phyloP scores from a whole-genome alignment of 2,113 vertebrate genomes.

The Noctilio leporinus region DNA sequence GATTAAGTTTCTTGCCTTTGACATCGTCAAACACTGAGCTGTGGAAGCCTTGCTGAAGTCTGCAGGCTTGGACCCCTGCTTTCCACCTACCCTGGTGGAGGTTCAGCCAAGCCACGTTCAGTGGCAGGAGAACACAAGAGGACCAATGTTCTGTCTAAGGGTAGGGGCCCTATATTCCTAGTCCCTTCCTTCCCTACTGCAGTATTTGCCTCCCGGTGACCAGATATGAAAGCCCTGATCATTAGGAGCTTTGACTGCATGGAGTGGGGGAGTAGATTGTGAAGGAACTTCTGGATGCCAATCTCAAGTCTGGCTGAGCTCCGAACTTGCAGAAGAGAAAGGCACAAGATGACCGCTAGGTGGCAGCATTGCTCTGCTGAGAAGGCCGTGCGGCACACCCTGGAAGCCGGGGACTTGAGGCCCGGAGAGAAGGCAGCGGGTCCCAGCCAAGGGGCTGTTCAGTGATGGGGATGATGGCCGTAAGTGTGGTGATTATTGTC shows the following conservation, averaged over 20 bases:
- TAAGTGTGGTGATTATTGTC: too few relatives aligned
- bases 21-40: rapidly evolving
- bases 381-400: rapidly evolving
- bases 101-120: neutral
- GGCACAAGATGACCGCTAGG: rapidly evolving
- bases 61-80: too few relatives aligned
- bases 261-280: rapidly evolving
- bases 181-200: too few relatives aligned
- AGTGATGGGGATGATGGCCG: rapidly evolving
- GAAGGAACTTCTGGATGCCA: rapidly evolving
- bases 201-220: neutral
- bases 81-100: rapidly evolving
- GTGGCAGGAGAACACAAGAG: rapidly evolving
- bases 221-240: neutral
- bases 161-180: too few relatives aligned
- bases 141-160: neutral
- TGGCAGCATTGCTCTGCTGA: conserved; percentile 50
- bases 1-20: neutral
- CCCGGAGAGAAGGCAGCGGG: rapidly evolving
- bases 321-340: neutral
- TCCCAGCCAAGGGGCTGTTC: neutral
- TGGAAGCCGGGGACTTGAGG: rapidly evolving
- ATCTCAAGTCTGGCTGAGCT: rapidly evolving
- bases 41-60: neutral
- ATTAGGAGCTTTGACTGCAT: rapidly evolving